Evolutionary conservation across 1,140 invertebrate species (phyloP).

Genomic region (Ceratina japonica): DNA sequence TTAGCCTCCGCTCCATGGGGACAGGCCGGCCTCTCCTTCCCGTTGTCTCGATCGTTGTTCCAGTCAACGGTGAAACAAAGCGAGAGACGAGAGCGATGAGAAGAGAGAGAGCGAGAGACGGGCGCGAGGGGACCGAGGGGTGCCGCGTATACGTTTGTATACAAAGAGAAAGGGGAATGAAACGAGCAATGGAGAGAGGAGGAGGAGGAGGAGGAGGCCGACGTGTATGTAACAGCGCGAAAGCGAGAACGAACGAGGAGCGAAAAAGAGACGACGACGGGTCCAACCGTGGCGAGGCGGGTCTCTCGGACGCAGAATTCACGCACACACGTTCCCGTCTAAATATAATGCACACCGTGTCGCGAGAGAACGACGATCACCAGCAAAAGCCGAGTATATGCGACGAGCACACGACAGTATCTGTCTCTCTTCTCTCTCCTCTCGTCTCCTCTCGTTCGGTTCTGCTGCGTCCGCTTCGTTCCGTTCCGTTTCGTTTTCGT

Average conservation of each 20-base stretch:
- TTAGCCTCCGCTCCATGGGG: slow-evolving; percentile 38
- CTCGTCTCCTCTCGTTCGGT: background rate
- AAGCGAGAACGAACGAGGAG: slow-evolving; percentile 1
- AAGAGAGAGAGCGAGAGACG: too few species aligned
- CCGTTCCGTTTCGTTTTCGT: too few species aligned
- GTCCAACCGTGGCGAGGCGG: slow-evolving; percentile 24
- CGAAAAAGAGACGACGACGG: slow-evolving; percentile 6
- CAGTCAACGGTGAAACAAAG: slow-evolving; percentile 16
- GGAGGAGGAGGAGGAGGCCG: too few species aligned
- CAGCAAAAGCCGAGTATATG: background rate
- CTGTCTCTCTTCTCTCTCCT: slow-evolving; percentile 14
- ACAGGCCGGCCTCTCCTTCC: slow-evolving; percentile 45
- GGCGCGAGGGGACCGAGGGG: background rate
- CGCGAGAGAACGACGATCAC: slow-evolving; percentile 1
- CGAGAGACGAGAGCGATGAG: too few species aligned
- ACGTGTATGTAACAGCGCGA: background rate
- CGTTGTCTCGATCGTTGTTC: slow-evolving; percentile 25
- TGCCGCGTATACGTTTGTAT: background rate
- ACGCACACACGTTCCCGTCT: slow-evolving; percentile 32
- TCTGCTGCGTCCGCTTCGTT: background rate
- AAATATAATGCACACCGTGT: slow-evolving; percentile 53
- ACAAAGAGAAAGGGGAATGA: slow-evolving; percentile 14
- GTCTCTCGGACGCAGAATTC: slow-evolving; percentile 52
- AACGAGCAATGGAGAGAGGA: background rate
- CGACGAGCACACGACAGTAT: background rate